A percentile compares a stretch with the other conserved stretches of the same genome.
Conservation (phyloP, 2,888 invertebrate genomes). For the Hypomecis atomaria region DNA sequence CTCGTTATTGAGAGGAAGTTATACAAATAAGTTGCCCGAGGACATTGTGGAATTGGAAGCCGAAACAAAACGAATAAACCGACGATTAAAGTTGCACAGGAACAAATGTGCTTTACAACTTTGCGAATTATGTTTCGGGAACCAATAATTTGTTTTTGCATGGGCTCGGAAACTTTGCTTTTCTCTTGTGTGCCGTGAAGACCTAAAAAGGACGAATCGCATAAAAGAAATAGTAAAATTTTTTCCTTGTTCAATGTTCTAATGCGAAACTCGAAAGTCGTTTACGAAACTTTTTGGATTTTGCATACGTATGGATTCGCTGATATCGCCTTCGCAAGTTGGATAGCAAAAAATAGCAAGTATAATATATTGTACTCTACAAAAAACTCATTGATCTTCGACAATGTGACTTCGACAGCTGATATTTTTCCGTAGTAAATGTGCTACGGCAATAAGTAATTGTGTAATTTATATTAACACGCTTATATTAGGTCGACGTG, state of each 20-base stretch:
- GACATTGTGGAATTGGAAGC: constrained; percentile 16
- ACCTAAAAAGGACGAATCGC: not conserved
- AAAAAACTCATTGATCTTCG: too few species aligned
- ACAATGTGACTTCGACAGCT: too few species aligned
- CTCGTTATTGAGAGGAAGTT: constrained; percentile 23
- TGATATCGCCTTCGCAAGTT: not conserved
- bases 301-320: not conserved
- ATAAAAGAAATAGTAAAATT: not conserved
- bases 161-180: constrained; percentile 1
- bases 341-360: too few species aligned
- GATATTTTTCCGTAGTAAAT: too few species aligned
- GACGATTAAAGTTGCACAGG: constrained; percentile 8
- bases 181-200: not conserved
- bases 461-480: too few species aligned
- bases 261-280: not conserved
- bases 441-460: too few species aligned
- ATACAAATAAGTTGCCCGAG: constrained; percentile 21
- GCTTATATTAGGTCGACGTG: too few species aligned
- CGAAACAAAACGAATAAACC: constrained; percentile 14
- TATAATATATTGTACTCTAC: too few species aligned
- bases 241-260: not conserved
- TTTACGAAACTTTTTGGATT: too few species aligned
- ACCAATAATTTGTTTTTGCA: constrained; percentile 9
- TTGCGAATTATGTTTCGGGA: constrained; percentile 7
- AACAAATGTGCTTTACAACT: constrained; percentile 17